Evolutionary conservation across 2,113 vertebrate species (phyloP).

Genomic region (Epinephelus fuscoguttatus): DNA sequence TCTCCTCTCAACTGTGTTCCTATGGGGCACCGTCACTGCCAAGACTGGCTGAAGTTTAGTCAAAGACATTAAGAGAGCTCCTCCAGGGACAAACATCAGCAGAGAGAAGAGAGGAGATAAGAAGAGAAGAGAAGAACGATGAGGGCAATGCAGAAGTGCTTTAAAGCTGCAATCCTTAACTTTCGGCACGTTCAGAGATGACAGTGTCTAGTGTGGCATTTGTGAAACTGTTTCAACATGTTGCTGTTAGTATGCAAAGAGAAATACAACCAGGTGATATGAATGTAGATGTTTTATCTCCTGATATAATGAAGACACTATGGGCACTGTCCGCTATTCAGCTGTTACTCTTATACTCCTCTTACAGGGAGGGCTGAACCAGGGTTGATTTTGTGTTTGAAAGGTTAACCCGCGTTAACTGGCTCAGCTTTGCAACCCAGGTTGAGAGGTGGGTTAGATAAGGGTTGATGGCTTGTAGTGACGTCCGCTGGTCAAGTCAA

Average conservation of each 20-base stretch:
- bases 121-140: neutral
- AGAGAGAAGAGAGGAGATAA: constrained; percentile 22
- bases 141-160: constrained; percentile 18
- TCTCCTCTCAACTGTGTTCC: constrained; percentile 77
- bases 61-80: constrained; percentile 81
- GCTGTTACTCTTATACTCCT: too few relatives aligned
- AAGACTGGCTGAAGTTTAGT: constrained; percentile 82
- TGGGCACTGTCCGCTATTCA: neutral
- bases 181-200: constrained; percentile 27
- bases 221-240: constrained; percentile 16
- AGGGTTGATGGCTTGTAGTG: too few relatives aligned
- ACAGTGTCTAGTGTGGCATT: neutral
- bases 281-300: neutral
- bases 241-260: neutral
- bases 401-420: too few relatives aligned
- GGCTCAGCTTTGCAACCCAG: too few relatives aligned
- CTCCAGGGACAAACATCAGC: constrained; percentile 74
- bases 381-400: too few relatives aligned
- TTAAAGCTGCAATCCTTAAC: constrained; percentile 38
- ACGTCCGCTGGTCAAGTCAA: too few relatives aligned
- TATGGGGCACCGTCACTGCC: constrained; percentile 75
- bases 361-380: too few relatives aligned
- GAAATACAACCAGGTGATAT: neutral
- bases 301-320: neutral
- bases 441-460: too few relatives aligned